These are phyloP conservation scores for Gastracanthus pulcherrimus DNA, from an alignment of 2,888 invertebrate genomes.

Conservation along the genomic window DNA sequence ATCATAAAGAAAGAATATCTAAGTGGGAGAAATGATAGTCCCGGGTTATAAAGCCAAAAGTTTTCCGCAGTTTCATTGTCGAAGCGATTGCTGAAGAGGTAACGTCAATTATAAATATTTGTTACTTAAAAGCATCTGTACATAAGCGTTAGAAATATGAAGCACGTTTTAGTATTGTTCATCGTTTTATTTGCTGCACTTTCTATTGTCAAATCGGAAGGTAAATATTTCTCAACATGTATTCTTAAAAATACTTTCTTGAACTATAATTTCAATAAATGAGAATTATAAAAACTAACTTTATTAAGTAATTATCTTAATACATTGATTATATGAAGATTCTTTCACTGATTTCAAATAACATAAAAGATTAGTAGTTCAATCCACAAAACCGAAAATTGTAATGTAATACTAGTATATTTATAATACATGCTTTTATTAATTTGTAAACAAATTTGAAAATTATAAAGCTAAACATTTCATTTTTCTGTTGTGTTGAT, in stretches of 20 bases:
- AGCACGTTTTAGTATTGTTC: not conserved
- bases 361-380: too few species aligned
- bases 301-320: too few species aligned
- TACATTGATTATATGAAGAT: too few species aligned
- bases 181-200: not conserved
- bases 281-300: too few species aligned
- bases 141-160: not conserved
- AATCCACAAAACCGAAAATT: too few species aligned
- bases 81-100: not conserved
- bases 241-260: not conserved
- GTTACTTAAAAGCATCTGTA: not conserved
- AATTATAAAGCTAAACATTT: too few species aligned
- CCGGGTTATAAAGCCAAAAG: not conserved
- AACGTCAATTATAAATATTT: not conserved
- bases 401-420: too few species aligned
- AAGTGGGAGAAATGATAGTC: not conserved
- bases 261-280: too few species aligned
- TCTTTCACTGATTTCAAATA: too few species aligned
- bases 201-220: not conserved
- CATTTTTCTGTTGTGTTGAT: too few species aligned
- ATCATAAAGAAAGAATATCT: not conserved
- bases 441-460: too few species aligned
- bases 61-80: not conserved
- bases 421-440: too few species aligned
- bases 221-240: not conserved